These are phyloP conservation scores for Rhorus exstirpatorius DNA, from an alignment of 2,888 invertebrate species.

Conservation along the genomic window DNA sequence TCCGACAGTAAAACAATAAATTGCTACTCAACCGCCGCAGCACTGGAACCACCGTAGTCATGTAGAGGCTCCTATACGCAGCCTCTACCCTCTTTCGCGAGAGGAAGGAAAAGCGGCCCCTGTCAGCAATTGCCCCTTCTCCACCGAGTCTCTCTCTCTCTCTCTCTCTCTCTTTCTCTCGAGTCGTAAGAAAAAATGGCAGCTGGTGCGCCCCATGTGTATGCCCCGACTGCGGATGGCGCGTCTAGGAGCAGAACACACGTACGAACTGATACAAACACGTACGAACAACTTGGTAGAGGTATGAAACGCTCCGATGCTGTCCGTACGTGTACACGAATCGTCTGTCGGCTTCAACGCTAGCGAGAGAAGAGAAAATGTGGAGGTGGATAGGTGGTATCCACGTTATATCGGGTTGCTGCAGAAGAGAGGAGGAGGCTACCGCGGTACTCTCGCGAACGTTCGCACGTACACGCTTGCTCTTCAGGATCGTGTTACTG, in stretches of 20 bases:
- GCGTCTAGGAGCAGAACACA: constrained; percentile 77
- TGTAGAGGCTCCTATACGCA: constrained; percentile 28
- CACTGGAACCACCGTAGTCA: constrained; percentile 59
- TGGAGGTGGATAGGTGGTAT: constrained; percentile 59
- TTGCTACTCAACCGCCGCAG: constrained; percentile 77
- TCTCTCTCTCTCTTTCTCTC: constrained; percentile 85
- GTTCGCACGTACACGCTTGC: constrained; percentile 74
- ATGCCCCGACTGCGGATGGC: constrained; percentile 86
- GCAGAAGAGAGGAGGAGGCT: constrained; percentile 62
- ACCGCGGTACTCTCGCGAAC: constrained; percentile 74
- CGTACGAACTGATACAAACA: constrained; percentile 56
- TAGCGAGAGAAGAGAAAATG: constrained; percentile 62
- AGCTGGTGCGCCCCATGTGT: constrained; percentile 81
- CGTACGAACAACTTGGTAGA: constrained; percentile 17
- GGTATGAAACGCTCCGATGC: constrained; percentile 40
- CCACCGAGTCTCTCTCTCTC: constrained; percentile 63
- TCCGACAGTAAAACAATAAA: constrained; percentile 84
- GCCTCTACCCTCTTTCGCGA: constrained; percentile 59
- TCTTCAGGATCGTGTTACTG: constrained; percentile 54
- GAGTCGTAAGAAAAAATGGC: constrained; percentile 87
- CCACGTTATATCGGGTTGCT: constrained; percentile 40
- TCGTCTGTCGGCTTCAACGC: constrained; percentile 65
- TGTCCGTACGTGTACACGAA: constrained; percentile 63
- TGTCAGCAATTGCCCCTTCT: constrained; percentile 84
- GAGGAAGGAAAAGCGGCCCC: constrained; percentile 82